These are phyloP conservation scores for Leucania comma DNA, from an alignment of 2,888 invertebrate genomes.

Conservation along the genomic window DNA sequence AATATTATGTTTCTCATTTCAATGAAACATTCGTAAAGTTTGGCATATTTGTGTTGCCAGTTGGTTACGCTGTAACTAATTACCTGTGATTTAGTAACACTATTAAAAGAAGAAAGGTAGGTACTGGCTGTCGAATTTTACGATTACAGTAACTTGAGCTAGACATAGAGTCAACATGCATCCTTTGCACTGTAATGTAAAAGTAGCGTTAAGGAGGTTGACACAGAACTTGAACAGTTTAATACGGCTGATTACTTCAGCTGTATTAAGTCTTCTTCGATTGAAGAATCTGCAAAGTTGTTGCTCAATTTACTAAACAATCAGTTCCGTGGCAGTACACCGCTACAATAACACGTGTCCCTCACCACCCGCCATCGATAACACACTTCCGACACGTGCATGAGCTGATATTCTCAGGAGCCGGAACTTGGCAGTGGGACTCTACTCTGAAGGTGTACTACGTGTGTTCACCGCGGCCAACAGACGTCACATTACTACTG, in stretches of 20 bases:
- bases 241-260: background rate
- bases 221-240: background rate
- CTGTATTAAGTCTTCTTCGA: background rate
- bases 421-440: background rate
- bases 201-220: background rate
- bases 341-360: background rate
- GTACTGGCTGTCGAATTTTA: too few species aligned
- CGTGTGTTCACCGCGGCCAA: background rate
- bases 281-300: background rate
- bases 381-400: conserved; percentile 14
- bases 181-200: background rate
- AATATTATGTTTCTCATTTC: conserved; percentile 14
- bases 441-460: conserved; percentile 7
- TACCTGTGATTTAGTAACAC: background rate
- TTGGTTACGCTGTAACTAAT: background rate
- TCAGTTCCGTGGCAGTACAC: background rate
- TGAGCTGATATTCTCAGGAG: background rate
- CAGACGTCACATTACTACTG: conserved; percentile 13
- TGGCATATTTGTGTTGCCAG: background rate
- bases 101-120: background rate
- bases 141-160: background rate
- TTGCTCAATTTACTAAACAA: background rate
- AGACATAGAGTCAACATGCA: background rate
- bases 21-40: background rate
- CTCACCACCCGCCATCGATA: conserved; percentile 18